Base-by-base conservation (phyloP, 2,888 invertebrate species). In the Sinhomidia bicolor region DNA sequence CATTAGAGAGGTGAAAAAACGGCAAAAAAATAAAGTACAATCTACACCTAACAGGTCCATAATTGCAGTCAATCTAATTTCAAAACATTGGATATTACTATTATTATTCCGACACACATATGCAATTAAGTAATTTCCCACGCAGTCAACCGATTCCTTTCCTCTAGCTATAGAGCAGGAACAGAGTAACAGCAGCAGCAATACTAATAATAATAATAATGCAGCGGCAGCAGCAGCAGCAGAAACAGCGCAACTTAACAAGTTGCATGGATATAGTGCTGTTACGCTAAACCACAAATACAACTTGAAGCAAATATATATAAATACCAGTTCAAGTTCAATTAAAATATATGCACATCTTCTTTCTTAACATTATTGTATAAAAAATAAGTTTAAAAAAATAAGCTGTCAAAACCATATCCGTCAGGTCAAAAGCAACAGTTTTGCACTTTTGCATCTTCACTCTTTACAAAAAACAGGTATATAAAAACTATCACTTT, bases 91-190 rank as follows among this genome's bases (percentile, higher is more conserved):
- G 36, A 60, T 86, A 86, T 81, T 44, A 81, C 68, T 86, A 60
- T 81, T 71, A 86, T 87, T 87, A 76, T 76, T 17, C 87, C 82
- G 82, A 87, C 87, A 87, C 87, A 87, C 47, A 87, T 87, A 81
- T 82, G 82, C 87, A 87, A 87, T 87, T 87, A 87, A 87, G 87
- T 82, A 74, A 87, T 87, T 87, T 87, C 87, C 87, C 87, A 87
- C 87, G 87, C 81, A 87, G 87, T 87, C 87, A 87, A 87, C 82
- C 87, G 86, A 86, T 81, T 86, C 86, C 80, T 86, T 74, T 60
- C 54, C 54, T 76, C 23, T 23, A 36, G 47, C 44, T 6, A 36
- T 12, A 23, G 12, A n/a, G 44, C 7, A 36, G 20, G 36, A 36
- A 54, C 44, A 36, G 36, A 36, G 36, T 47, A 47, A 47, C 44